Percentiles rank a stretch among this genome's conserved stretches.
Evolutionary conservation across 53 echinoderm and acorn worm species (phyloP).

Genomic region (Paracentrotus lividus): DNA sequence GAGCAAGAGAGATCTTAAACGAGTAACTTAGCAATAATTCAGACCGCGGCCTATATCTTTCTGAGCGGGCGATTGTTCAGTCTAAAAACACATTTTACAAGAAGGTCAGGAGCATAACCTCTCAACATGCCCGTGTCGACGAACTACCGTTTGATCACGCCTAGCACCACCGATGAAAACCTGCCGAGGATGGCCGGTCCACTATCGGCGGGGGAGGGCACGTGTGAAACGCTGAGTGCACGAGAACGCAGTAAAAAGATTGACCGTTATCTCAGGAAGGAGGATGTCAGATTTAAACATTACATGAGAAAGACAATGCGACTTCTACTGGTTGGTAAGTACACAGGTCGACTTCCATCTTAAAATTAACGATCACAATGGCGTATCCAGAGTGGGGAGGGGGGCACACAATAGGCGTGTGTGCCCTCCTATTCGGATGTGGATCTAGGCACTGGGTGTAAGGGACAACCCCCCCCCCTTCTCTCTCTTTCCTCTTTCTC

Average conservation of each 20-base stretch:
- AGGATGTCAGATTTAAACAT: conserved; percentile 78
- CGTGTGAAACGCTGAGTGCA: conserved; percentile 50
- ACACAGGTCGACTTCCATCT: not conserved
- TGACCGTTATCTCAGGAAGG: conserved; percentile 82
- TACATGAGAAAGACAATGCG: conserved; percentile 90
- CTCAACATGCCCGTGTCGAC: conserved; percentile 29
- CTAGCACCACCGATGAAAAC: conserved; percentile 59
- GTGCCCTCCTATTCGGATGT: no score
- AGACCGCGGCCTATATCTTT: not conserved
- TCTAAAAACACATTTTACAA: not conserved
- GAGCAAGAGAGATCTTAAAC: not conserved
- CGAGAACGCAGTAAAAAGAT: conserved; percentile 86
- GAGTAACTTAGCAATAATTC: not conserved
- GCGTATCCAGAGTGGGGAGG: no score
- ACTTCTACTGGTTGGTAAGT: conserved; percentile 87
- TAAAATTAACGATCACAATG: no score
- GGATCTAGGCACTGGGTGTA: no score
- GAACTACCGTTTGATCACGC: conserved; percentile 65
- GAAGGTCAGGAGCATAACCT: not conserved
- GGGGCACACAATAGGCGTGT: no score
- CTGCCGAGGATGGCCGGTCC: conserved; percentile 57
- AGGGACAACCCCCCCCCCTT: no score
- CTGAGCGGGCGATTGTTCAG: not conserved
- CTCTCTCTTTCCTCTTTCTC: no score
- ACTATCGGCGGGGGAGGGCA: conserved; percentile 9